A percentile compares a stretch with the other conserved stretches of the same genome.
These are phyloP conservation scores for Zosterops pallidus DNA, from an alignment of 2,113 vertebrate genomes.

Conservation along the genomic window DNA sequence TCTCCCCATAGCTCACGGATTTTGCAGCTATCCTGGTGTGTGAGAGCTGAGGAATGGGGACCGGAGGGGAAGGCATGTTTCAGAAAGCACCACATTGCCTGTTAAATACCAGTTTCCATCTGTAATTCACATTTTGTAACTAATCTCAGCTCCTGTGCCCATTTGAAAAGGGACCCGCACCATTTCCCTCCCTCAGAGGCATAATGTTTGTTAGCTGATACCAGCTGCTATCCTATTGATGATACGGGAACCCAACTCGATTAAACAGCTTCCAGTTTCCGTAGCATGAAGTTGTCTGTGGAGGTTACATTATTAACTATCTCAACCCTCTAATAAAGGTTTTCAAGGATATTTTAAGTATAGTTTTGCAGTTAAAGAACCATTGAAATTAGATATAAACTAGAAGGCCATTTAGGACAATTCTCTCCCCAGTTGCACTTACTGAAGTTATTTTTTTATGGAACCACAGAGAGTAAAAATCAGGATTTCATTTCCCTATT, in stretches of 20 bases:
- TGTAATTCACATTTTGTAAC: conserved; percentile 7
- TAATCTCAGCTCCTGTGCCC: background rate
- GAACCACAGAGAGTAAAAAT: background rate
- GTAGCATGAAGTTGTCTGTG: background rate
- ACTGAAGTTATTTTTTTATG: background rate
- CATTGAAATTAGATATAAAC: background rate
- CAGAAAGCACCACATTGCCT: background rate
- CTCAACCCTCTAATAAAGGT: background rate
- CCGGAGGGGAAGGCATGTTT: background rate
- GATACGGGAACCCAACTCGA: background rate
- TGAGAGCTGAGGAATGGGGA: background rate
- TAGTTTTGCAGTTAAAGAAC: background rate
- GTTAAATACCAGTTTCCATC: background rate
- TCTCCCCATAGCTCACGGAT: background rate
- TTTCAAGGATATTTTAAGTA: background rate
- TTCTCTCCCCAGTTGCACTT: background rate
- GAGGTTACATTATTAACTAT: background rate
- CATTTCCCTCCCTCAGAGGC: background rate
- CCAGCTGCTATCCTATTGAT: background rate
- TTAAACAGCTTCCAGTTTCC: background rate
- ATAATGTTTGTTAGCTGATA: background rate
- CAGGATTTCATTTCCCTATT: background rate
- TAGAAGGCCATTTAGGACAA: background rate
- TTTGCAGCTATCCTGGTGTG: background rate
- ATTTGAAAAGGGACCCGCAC: background rate